Evolutionary conservation across 2,888 invertebrate genomes (phyloP), one percentile per base, ranked within the genome.

Genomic region (Cerceris rybyensis): DNA sequence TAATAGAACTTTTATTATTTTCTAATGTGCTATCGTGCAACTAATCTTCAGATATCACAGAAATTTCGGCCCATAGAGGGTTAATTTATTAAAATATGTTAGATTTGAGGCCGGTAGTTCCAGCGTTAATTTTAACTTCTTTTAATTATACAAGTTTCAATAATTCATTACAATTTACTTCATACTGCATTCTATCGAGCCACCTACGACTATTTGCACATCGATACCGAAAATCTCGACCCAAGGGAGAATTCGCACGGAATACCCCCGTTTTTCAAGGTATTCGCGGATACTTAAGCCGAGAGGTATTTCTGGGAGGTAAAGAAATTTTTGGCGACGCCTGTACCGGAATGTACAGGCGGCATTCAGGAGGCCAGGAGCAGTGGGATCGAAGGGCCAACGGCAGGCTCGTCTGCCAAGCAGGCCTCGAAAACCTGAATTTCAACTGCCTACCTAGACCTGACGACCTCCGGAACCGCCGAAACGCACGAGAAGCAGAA

Each of bases 361-460:
- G 66, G 78, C 71, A 80, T 81, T 84, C 80, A 76, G 75, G 79
- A 81, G 77, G 75, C 71, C 69, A 75, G 70, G 70, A 76, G 74
- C 85, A 82, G 78, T 79, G 82, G 82, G 78, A 74, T 78, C 80
- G 83, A 80, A 82, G 82, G 82, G 80, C 80, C 80, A 80, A 80
- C 80, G 78, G 75, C 78, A 67, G 75, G 79, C 84, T 84, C 82
- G 84, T 84, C 85, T 80, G 80, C 84, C 84, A 75, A 67, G 76
- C 81, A 78, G 82, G 79, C 79, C 81, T 82, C 86, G 81, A 86
- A 87, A 88, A 89, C 89, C 88, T 88, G 89, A 89, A 88, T 87
- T 88, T 88, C 88, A 87, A 87, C 86, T 84, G 83, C 82, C 84
- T 86, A 86, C 82, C 80, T 83, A 83, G 86, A 87, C 86, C 80